Conservation (phyloP, 1,140 invertebrate species). For the Sarcophaga bullata region DNA sequence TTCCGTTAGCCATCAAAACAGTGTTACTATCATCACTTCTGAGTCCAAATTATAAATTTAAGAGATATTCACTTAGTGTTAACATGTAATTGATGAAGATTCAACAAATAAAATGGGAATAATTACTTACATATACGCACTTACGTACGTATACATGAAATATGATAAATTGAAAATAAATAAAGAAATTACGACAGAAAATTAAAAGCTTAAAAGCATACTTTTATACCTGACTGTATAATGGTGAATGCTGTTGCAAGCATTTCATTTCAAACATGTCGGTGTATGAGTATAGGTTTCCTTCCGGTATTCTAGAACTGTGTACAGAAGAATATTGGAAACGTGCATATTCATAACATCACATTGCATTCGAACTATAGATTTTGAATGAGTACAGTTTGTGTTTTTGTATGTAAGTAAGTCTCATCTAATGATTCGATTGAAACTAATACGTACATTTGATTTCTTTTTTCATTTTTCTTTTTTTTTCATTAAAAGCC, state of each 20-base stretch:
- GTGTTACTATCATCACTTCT: no score
- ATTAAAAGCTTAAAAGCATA: neutral
- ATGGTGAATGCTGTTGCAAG: neutral
- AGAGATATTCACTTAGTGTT: no score
- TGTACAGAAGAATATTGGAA: neutral
- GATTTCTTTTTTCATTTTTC: neutral
- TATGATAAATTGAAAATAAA: neutral
- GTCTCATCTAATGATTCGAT: neutral
- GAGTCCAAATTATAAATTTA: no score
- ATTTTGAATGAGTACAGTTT: neutral
- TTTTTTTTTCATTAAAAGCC: neutral
- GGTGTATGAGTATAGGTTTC: neutral
- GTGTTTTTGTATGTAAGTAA: neutral
- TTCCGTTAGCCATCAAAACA: no score
- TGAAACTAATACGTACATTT: conserved; percentile 2
- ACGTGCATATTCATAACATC: neutral
- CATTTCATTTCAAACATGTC: neutral
- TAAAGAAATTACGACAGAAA: neutral
- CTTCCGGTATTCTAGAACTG: neutral
- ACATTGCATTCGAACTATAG: neutral
- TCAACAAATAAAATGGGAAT: no score
- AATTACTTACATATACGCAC: no score
- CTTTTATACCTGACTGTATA: neutral
- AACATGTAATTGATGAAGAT: no score
- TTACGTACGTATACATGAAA: no score